Conservation (phyloP, 2,113 vertebrate genomes). For the Limnothrissa miodon region DNA sequence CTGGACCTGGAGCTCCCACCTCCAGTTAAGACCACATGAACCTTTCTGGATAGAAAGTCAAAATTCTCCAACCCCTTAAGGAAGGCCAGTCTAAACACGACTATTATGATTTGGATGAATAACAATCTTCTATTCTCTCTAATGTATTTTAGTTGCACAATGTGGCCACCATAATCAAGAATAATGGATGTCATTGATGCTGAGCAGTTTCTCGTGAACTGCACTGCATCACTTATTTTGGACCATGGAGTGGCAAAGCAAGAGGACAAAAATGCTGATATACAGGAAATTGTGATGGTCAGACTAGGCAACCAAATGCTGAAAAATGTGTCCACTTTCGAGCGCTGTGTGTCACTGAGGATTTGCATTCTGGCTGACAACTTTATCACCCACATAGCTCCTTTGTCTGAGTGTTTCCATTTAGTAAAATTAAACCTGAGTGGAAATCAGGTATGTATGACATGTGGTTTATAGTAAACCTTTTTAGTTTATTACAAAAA, state of each 20-base stretch:
- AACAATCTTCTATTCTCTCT: no score
- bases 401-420: slow-evolving; percentile 57
- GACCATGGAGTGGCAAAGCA: slow-evolving; percentile 31
- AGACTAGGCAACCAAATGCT: slow-evolving; percentile 53
- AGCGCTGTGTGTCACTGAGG: slow-evolving; percentile 58
- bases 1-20: no score
- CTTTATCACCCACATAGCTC: slow-evolving; percentile 56
- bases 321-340: slow-evolving; percentile 50
- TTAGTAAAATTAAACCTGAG: slow-evolving; percentile 71
- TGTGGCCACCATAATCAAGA: neutral
- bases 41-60: no score
- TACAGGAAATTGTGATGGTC: slow-evolving; percentile 56
- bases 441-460: slow-evolving; percentile 60
- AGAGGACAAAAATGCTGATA: slow-evolving; percentile 28
- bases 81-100: no score
- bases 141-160: neutral
- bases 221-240: slow-evolving; percentile 44
- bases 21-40: no score
- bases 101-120: no score
- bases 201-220: slow-evolving; percentile 46
- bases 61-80: no score
- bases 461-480: neutral
- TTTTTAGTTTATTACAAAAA: neutral
- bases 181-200: slow-evolving; percentile 31
- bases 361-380: slow-evolving; percentile 65